Conservation (phyloP, 1,140 invertebrate species). For the Macrobrachium rosenbergii region DNA sequence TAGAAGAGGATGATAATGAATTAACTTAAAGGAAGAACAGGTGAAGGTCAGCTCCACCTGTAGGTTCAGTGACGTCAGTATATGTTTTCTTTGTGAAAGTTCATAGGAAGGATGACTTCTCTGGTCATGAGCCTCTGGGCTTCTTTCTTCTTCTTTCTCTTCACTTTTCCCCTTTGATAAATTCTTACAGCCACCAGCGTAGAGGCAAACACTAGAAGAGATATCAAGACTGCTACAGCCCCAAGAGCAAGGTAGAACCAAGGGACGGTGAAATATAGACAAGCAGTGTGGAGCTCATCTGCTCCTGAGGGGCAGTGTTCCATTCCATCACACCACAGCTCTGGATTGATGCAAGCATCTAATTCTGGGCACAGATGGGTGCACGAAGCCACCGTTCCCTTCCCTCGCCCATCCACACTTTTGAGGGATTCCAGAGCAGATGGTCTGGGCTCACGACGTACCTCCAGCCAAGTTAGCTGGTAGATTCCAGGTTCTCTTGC, state of each 20-base stretch:
- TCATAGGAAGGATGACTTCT: slow-evolving; percentile 63
- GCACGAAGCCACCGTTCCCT: slow-evolving; percentile 37
- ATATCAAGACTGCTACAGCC: slow-evolving; percentile 73
- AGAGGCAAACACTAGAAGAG: slow-evolving; percentile 74
- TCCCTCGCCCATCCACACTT: slow-evolving; percentile 34
- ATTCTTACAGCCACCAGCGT: slow-evolving; percentile 78
- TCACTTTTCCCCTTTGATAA: slow-evolving; percentile 76
- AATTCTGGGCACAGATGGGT: slow-evolving; percentile 68
- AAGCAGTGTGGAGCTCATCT: slow-evolving; percentile 72
- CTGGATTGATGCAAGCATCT: slow-evolving; percentile 74
- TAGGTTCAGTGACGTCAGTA: slow-evolving; percentile 36
- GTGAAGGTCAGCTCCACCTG: not conserved
- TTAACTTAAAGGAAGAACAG: slow-evolving; percentile 22
- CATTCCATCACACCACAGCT: slow-evolving; percentile 73
- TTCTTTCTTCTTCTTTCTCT: slow-evolving; percentile 73
- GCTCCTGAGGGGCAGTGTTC: slow-evolving; percentile 68
- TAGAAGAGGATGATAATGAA: no score
- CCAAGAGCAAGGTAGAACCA: slow-evolving; percentile 77
- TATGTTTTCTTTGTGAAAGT: slow-evolving; percentile 59
- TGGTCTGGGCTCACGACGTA: slow-evolving; percentile 78
- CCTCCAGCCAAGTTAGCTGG: slow-evolving; percentile 82
- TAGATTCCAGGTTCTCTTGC: slow-evolving; percentile 80
- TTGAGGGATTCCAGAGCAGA: slow-evolving; percentile 71
- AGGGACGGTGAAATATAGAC: slow-evolving; percentile 79
- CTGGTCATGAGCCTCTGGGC: slow-evolving; percentile 63